Evolutionary conservation across 1,140 invertebrate genomes (phyloP), one percentile per base, ranked within the genome.

Genomic region (Proales similis): DNA sequence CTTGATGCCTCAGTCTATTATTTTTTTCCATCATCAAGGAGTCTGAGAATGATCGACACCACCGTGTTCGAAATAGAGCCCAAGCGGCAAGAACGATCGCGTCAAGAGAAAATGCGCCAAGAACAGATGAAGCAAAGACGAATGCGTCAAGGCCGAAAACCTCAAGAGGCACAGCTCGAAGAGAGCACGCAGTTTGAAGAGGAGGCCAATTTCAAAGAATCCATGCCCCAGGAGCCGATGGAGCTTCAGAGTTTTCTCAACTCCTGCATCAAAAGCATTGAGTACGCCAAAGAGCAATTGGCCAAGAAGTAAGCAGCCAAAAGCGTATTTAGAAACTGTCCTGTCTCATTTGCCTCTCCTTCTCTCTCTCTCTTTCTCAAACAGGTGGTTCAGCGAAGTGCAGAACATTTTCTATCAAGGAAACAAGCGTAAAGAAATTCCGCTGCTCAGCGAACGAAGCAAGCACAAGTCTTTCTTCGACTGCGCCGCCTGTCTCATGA

Each of bases 401-500:
- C 76, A 81, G 63, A 74, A 73, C 38, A 79, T 81, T 60, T 79
- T 82, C 67, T 74, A 77, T 22, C 70, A 75, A 66, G 87, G 84
- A 6, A 82, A 80, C 66, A 86, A 85, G 72, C 82, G 82, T 65
- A 84, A 85, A 67, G 78, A 82, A 66, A 79, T 90, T 60, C 86
- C 86, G 5, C 80, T 82, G 61, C 78, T 81, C 7, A 79, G 82
- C 42, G 81, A 84, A 64, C 79, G 78, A 36, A 79, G 77, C 5
- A 79, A 82, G 68, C 81, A 86, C 67, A 81, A 81, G 68, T 80
- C 81, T 48, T 89, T 90, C 76, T 90, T 86, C 69, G 85, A 88
- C 69, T 87, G 86, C 68, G 81, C 90, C 1, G 84, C 85, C 4
- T 83, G 83, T 14, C 77, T 91, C 17, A 91, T 92, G 88, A 86